Conservation (phyloP, 2,888 invertebrate species). For the Hypomecis atomaria region DNA sequence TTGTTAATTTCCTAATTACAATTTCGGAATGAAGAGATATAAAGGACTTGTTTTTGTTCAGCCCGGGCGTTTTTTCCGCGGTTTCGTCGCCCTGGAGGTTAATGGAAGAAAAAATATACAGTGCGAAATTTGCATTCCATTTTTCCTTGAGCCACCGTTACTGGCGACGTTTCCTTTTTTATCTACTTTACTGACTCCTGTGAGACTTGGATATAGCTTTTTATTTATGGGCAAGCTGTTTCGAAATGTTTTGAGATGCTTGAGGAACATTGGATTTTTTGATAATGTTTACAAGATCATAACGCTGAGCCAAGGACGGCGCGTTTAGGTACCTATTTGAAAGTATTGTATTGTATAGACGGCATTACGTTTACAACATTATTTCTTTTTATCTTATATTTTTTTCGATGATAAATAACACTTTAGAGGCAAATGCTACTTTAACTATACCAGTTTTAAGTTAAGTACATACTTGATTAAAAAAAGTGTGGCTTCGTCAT, state of each 20-base stretch:
- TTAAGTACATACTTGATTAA: no score
- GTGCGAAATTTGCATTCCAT: slow-evolving; percentile 83
- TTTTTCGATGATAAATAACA: no score
- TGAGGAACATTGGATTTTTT: slow-evolving; percentile 3
- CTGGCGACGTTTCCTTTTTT: slow-evolving; percentile 17
- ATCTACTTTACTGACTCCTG: slow-evolving; percentile 16
- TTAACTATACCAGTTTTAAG: no score
- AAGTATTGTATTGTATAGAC: no score
- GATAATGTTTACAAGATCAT: background rate
- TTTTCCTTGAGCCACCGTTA: slow-evolving; percentile 60
- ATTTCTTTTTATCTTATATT: no score
- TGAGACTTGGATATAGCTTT: slow-evolving; percentile 25
- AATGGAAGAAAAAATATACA: slow-evolving; percentile 82
- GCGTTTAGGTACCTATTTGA: no score
- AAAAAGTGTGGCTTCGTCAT: no score
- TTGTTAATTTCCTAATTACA: slow-evolving; percentile 83
- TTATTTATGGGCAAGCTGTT: slow-evolving; percentile 22
- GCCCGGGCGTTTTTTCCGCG: slow-evolving; percentile 65
- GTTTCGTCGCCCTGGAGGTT: slow-evolving; percentile 67
- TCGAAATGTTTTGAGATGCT: slow-evolving; percentile 26
- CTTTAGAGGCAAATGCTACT: no score
- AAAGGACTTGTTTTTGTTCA: slow-evolving; percentile 74
- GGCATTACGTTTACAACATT: no score
- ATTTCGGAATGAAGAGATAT: slow-evolving; percentile 62
- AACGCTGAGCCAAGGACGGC: no score